Conservation (phyloP, 1,140 invertebrate genomes). For the Grapholita molesta region DNA sequence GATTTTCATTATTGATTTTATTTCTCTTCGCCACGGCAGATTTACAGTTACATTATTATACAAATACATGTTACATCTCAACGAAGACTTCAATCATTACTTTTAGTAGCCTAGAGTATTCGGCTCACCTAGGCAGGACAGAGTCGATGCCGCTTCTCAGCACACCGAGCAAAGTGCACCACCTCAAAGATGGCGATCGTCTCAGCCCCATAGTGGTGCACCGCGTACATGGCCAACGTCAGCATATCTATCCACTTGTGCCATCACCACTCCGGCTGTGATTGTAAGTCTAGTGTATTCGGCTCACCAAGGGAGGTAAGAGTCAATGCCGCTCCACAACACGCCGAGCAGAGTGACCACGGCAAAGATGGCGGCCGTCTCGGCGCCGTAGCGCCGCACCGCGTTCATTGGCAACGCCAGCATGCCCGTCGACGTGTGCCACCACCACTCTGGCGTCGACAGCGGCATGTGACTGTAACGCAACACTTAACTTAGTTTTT, state of each 20-base stretch:
- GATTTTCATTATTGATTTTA: no score
- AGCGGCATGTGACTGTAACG: conserved; percentile 82
- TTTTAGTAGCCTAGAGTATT: no score
- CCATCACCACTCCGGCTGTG: no score
- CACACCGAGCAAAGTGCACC: conserved; percentile 83
- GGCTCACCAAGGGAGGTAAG: background rate
- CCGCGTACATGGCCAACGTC: conserved; percentile 84
- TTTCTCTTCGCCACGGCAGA: no score
- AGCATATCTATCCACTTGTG: conserved; percentile 71
- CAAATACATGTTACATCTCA: background rate
- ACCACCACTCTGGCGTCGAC: conserved; percentile 89
- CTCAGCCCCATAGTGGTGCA: conserved; percentile 84
- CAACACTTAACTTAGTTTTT: background rate
- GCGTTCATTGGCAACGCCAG: conserved; percentile 85
- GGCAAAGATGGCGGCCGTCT: conserved; percentile 83
- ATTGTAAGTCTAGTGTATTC: no score
- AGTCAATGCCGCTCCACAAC: conserved; percentile 86
- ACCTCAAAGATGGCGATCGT: conserved; percentile 83
- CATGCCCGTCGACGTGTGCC: conserved; percentile 88
- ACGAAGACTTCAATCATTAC: no score
- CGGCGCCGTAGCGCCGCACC: conserved; percentile 84
- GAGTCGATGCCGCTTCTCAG: conserved; percentile 89
- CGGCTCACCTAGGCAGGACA: conserved; percentile 84
- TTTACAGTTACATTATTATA: no score
- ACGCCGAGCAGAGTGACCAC: conserved; percentile 85